phyloP scores from a whole-genome alignment of 2,888 invertebrate genomes.

The Eupithecia vulgata region DNA sequence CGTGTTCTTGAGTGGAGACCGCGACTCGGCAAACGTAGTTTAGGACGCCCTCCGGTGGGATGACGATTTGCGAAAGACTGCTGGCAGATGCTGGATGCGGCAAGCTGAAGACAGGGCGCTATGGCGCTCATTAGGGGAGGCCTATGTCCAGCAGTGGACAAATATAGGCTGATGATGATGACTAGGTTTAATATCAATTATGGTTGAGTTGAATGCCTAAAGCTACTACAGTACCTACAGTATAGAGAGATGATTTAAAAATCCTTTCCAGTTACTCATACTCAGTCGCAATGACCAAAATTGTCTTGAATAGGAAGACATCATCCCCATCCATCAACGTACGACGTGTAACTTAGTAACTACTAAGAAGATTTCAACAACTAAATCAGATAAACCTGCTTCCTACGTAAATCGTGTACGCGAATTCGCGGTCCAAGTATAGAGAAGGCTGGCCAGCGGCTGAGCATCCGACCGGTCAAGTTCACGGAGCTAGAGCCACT shows the following conservation, averaged over 20 bases:
- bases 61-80: no score
- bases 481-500: slow-evolving; percentile 64
- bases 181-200: no score
- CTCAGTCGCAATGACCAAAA: not conserved
- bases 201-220: no score
- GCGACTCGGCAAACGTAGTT: no score
- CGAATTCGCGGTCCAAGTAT: slow-evolving; percentile 46
- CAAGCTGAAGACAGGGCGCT: no score
- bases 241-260: not conserved
- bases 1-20: no score
- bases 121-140: no score
- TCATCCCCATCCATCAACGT: not conserved
- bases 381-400: slow-evolving; percentile 8
- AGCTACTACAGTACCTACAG: no score
- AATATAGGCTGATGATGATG: no score
- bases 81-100: no score
- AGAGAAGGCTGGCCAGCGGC: slow-evolving; percentile 63
- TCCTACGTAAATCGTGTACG: slow-evolving; percentile 12
- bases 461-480: slow-evolving; percentile 77
- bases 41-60: no score
- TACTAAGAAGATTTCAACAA: not conserved
- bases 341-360: not conserved
- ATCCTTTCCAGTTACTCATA: not conserved
- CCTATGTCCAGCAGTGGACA: no score
- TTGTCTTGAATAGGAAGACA: not conserved